Percentiles rank a stretch among this genome's conserved stretches.
phyloP scores from a whole-genome alignment of 2,113 vertebrate genomes.

The Apus apus region DNA sequence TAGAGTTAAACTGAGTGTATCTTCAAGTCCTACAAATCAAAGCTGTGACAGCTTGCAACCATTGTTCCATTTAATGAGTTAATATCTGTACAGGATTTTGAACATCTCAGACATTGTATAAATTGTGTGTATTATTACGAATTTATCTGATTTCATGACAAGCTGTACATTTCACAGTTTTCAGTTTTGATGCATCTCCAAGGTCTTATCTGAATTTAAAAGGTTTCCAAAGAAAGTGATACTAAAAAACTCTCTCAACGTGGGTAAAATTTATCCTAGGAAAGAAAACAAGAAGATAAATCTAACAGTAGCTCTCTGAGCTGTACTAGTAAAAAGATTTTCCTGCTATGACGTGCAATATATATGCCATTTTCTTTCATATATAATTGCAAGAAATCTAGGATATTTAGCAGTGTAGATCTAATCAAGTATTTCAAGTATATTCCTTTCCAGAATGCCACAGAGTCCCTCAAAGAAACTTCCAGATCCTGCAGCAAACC shows the following conservation, averaged over 20 bases:
- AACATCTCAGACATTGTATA: background rate
- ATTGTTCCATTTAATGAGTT: conserved; percentile 7
- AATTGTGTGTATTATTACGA: background rate
- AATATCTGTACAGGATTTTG: background rate
- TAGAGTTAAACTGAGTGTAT: conserved; percentile 4
- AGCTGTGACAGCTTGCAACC: background rate
- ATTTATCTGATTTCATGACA: conserved; percentile 6
- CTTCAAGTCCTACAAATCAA: conserved; percentile 2
- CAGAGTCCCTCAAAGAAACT: background rate
- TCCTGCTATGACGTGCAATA: background rate
- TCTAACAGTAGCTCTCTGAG: background rate
- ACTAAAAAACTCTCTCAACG: background rate
- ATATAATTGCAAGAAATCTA: background rate
- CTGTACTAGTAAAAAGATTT: background rate
- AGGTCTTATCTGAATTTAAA: conserved; percentile 15
- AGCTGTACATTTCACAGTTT: conserved; percentile 6
- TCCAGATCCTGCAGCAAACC: background rate
- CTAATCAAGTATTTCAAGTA: background rate
- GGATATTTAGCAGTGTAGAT: background rate
- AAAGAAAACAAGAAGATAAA: background rate
- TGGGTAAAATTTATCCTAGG: background rate
- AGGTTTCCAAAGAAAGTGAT: background rate
- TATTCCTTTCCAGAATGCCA: background rate
- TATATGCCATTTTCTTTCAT: background rate
- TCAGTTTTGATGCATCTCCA: conserved; percentile 18